Conservation (phyloP, 2,113 vertebrate genomes). For the Erpornis zantholeuca region DNA sequence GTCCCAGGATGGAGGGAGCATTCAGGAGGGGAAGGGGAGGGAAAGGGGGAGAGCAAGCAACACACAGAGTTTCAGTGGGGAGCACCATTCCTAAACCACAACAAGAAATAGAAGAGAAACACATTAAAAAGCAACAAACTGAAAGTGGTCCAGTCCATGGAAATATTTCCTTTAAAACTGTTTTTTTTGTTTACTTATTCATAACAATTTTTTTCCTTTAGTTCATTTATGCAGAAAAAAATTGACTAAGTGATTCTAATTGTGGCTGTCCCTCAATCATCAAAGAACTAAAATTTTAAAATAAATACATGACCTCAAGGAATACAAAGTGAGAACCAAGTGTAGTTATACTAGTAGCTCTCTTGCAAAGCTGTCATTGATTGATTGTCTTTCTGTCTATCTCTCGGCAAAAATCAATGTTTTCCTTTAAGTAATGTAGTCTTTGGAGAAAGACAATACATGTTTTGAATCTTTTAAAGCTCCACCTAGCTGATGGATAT, state of each 20-base stretch:
- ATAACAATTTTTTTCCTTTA: not conserved
- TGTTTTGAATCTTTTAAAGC: constrained; percentile 21
- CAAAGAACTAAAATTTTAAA: not conserved
- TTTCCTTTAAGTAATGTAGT: constrained; percentile 30
- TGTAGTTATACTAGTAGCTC: not conserved
- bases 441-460: constrained; percentile 6
- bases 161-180: not conserved
- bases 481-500: not conserved
- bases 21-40: not conserved
- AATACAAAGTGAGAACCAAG: not conserved
- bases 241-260: not conserved
- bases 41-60: rapidly evolving
- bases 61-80: not conserved
- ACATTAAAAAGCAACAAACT: not conserved
- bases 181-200: not conserved
- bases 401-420: constrained; percentile 49
- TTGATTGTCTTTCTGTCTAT: constrained; percentile 41
- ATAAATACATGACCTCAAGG: not conserved
- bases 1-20: not conserved
- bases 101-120: not conserved
- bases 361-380: constrained; percentile 40
- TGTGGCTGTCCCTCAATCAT: not conserved
- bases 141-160: not conserved
- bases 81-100: rapidly evolving
- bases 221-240: not conserved